phyloP scores from a whole-genome alignment of 2,113 vertebrate genomes.

The Tragelaphus buxtoni region DNA sequence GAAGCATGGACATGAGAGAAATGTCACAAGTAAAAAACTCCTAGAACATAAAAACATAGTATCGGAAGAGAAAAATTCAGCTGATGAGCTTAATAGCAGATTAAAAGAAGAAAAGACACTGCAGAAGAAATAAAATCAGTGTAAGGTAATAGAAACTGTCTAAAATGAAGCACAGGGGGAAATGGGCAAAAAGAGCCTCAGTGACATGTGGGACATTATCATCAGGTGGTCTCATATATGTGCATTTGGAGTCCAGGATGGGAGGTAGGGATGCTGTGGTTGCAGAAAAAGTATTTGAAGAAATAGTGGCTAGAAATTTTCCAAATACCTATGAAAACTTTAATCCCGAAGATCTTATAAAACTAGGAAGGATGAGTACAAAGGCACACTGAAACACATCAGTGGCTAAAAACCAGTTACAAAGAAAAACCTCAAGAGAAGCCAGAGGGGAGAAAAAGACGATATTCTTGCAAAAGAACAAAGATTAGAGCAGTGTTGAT shows the following conservation, averaged over 20 bases:
- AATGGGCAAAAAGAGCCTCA: neutral
- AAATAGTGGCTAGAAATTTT: neutral
- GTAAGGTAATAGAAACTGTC: neutral
- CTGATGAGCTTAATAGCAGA: neutral
- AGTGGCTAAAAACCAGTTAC: neutral
- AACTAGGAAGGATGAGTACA: neutral
- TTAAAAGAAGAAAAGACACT: neutral
- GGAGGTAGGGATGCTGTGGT: neutral
- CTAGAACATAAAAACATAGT: neutral
- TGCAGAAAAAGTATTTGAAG: neutral
- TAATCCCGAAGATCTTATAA: neutral
- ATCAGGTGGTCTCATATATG: neutral
- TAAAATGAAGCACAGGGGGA: neutral
- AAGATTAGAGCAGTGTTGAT: neutral
- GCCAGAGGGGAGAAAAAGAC: neutral
- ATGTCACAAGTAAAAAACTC: neutral
- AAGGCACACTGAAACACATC: neutral
- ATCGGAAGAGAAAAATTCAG: neutral
- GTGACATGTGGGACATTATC: neutral
- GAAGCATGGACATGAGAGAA: neutral
- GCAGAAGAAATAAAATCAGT: neutral
- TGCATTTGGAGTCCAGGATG: neutral
- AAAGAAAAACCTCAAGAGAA: neutral
- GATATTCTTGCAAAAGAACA: neutral
- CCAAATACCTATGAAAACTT: neutral